These are phyloP conservation scores for Leucoptera coffeella DNA, from an alignment of 2,888 invertebrate genomes.

Conservation along the genomic window DNA sequence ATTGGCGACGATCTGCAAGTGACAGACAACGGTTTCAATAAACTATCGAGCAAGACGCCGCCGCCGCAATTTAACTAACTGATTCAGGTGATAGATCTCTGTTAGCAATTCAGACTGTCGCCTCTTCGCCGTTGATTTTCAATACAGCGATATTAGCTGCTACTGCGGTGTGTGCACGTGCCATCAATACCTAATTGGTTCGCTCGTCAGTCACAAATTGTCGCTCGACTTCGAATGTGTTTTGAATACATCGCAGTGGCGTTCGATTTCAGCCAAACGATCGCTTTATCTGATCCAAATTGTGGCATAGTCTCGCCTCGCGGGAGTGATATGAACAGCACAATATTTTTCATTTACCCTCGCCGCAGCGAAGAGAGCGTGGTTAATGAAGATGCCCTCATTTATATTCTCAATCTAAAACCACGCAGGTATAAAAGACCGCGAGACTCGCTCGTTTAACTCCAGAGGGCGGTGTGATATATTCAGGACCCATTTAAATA, in stretches of 20 bases:
- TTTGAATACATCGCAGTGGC: conserved; percentile 22
- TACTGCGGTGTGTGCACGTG: conserved; percentile 32
- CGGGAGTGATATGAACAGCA: too few relatives aligned
- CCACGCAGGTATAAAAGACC: conserved; percentile 29
- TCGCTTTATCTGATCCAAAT: too few relatives aligned
- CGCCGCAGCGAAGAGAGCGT: too few relatives aligned
- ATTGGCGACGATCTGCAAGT: too few relatives aligned
- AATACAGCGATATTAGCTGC: conserved; percentile 33
- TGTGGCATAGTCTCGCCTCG: too few relatives aligned
- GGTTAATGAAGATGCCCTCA: conserved; percentile 32
- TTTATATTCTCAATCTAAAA: conserved; percentile 31
- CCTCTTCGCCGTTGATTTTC: conserved; percentile 28
- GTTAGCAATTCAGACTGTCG: conserved; percentile 14
- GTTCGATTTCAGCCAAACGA: too few relatives aligned
- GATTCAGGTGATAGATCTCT: too few relatives aligned
- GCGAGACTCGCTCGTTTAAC: conserved; percentile 23
- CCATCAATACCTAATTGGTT: conserved; percentile 39
- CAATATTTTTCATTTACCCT: too few relatives aligned
- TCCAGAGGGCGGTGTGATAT: conserved; percentile 41
- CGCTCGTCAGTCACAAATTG: conserved; percentile 37
- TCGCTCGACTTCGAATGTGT: conserved; percentile 38
- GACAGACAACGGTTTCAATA: too few relatives aligned
- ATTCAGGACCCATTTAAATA: conserved; percentile 49
- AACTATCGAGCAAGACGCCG: too few relatives aligned
- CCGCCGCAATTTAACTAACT: too few relatives aligned